phyloP scores from a whole-genome alignment of 2,888 invertebrate genomes.

The Timema podura region DNA sequence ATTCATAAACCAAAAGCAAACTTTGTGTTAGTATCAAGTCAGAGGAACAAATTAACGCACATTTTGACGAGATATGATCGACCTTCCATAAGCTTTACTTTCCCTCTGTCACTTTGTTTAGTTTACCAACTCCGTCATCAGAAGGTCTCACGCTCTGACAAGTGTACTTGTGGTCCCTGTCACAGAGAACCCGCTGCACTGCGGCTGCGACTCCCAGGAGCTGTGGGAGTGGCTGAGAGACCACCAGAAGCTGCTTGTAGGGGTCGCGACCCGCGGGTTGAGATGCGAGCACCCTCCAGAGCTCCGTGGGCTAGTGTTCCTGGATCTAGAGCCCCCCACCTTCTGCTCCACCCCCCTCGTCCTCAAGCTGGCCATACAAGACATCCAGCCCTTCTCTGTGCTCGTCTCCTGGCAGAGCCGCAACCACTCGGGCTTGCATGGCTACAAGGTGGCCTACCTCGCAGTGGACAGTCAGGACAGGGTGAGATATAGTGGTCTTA shows the following conservation, averaged over 20 bases:
- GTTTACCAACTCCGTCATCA: too few relatives aligned
- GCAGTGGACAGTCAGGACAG: conserved; percentile 59
- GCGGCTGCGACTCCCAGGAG: conserved; percentile 86
- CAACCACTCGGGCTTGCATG: conserved; percentile 78
- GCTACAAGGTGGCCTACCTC: conserved; percentile 82
- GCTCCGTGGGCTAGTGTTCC: conserved; percentile 68
- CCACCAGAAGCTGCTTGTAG: conserved; percentile 69
- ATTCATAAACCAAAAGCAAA: too few relatives aligned
- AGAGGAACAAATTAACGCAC: too few relatives aligned
- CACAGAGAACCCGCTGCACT: conserved; percentile 82
- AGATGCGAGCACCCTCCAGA: conserved; percentile 81
- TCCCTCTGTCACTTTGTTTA: too few relatives aligned
- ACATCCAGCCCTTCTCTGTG: conserved; percentile 82
- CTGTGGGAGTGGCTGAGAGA: conserved; percentile 90
- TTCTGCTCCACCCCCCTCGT: conserved; percentile 82
- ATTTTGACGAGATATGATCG: too few relatives aligned
- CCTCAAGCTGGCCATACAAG: conserved; percentile 78
- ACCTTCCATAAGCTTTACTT: too few relatives aligned
- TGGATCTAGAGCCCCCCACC: conserved; percentile 73
- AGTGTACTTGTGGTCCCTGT: conserved; percentile 30
- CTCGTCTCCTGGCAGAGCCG: conserved; percentile 86
- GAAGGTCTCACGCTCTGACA: not conserved
- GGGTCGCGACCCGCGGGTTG: conserved; percentile 46
- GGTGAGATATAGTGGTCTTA: conserved; percentile 41
- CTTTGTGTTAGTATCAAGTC: too few relatives aligned